Evolutionary conservation across 2,888 invertebrate genomes (phyloP), one percentile per base, ranked within the genome.

Genomic region (Ferrisia virgata): DNA sequence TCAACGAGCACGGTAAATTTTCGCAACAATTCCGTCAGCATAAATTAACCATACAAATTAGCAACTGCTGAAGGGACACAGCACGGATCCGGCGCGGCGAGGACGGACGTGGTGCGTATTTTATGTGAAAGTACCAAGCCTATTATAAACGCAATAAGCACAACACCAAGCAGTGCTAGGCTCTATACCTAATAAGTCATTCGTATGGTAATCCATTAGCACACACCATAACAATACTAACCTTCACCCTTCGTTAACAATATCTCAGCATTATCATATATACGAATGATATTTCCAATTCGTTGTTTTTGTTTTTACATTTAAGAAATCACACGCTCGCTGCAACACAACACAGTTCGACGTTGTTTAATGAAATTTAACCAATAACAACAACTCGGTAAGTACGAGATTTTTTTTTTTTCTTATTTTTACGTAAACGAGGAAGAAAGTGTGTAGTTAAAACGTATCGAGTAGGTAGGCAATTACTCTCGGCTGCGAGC

Each of bases 391-490:
- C 15, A n/a, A n/a, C n/a, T n/a, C n/a, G n/a, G 43, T 15, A 15
- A 9, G 15, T 43, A 15, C 43, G 5, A 43, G n/a, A n/a, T n/a
- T 39, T 8, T 39, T 39, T 39, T 39, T 39, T 39, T 22, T 11
- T 3, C 15, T 25, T 25, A 64, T 64, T 33, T 72, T 72, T 72
- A 18, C 72, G 72, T 28, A 72, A 72, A 72, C 36, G 72, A 72
- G 72, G 72, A 72, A 72, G 72, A 72, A 72, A 72, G 72, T 72
- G 72, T 72, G 58, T n/a, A n/a, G 11, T 33, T 33, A 72, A 72
- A 72, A 33, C 64, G 72, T 33, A 39, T 15, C 53, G 53, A 22
- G 8, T 2, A 47, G 18, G 47, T 47, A 13, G 72, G 31, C 72
- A 72, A 72, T 72, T 72, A 72, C 72, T 31, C 72, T 33, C 33